Base-by-base conservation (phyloP, 2,797 vertebrate genomes). In the Channallabes apus region DNA sequence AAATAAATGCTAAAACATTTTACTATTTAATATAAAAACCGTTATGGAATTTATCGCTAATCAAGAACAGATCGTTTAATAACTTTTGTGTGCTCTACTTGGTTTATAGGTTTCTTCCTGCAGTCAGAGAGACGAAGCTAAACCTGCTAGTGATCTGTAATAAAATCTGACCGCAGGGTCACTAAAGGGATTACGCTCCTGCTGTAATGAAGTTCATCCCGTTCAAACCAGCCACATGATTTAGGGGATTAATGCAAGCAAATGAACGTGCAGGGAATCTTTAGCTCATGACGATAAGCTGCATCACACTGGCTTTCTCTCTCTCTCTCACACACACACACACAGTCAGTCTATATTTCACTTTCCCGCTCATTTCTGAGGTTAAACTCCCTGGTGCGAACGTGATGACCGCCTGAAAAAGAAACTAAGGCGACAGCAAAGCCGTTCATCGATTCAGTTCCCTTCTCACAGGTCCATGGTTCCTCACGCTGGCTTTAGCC, bases 181-280 rank as follows among this genome's bases (percentile, higher is more conserved):
- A 71, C 76, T 82, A 86, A 90, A 88, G 67, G 86, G 88, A 90
- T 90, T 88, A 89, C 41, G 67, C 29, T 85, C 80, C 76, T 79
- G 71, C 80, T 54, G 88, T 88, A 88, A 88, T 87, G 82, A 86
- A 88, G 86, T 89, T 88, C 87, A 84, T 89, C 88, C 86, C 68
- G 62, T 80, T 89, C 83, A 65, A 72, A 56, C 85, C 2, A 35
- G 46, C 62, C 69, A 62, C 82, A 84, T 80, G 86, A 89, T 78
- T 89, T 87, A 86, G 51, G 51, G 79, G 73, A 86, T 85, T 72
- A 81, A 76, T 73, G 54, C 82, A 75, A 86, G 72, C 76, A 67
- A 85, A 68, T 82, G 81, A 84, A 85, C 67, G 85, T 73, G 85
- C 68, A 64, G 76, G 78, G 84, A 88, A 85, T 85, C 80, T 84